Conservation (phyloP, 2,888 invertebrate species). For the Xestia c-nigrum region DNA sequence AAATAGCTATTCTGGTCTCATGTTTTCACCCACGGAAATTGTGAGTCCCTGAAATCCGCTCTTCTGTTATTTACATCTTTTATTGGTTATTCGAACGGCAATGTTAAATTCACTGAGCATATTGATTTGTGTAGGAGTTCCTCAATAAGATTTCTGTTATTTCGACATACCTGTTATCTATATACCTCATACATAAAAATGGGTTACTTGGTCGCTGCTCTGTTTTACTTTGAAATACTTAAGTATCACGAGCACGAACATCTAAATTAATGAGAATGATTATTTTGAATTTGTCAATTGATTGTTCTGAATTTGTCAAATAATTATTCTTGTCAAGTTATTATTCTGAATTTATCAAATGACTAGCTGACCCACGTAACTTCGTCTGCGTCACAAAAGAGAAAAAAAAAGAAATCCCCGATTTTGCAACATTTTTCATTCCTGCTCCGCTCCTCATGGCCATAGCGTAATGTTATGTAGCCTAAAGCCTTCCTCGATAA, state of each 20-base stretch:
- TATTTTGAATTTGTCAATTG: too few relatives aligned
- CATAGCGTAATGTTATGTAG: too few relatives aligned
- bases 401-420: too few relatives aligned
- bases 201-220: neutral
- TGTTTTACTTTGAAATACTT: neutral
- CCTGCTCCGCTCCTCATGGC: too few relatives aligned
- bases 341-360: too few relatives aligned
- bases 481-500: too few relatives aligned
- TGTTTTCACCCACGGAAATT: conserved; percentile 1
- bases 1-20: conserved; percentile 10
- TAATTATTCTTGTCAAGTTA: too few relatives aligned
- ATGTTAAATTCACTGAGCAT: neutral
- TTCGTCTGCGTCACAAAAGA: too few relatives aligned
- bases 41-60: neutral
- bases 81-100: neutral
- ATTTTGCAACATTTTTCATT: too few relatives aligned
- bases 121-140: conserved; percentile 12
- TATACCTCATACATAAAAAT: neutral
- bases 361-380: too few relatives aligned
- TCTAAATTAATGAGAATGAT: neutral
- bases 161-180: neutral
- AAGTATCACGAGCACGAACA: neutral
- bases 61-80: conserved; percentile 5
- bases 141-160: neutral
- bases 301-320: too few relatives aligned